Evolutionary conservation across 2,113 vertebrate genomes (phyloP).

Genomic region (Eidolon helvum): DNA sequence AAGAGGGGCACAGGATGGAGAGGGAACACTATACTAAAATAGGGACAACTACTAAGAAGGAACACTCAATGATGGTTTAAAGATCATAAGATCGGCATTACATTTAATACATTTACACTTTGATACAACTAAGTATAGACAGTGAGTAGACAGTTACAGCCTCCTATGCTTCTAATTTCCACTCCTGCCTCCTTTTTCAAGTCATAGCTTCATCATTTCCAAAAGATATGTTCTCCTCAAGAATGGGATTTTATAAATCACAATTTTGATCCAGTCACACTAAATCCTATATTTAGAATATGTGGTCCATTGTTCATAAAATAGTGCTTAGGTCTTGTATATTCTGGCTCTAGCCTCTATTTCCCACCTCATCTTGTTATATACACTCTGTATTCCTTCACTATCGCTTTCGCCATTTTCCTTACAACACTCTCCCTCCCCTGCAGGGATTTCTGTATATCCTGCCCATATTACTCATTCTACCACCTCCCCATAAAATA

Average conservation of each 20-base stretch:
- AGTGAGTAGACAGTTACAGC: neutral
- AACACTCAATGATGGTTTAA: neutral
- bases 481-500: neutral
- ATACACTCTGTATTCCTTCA: neutral
- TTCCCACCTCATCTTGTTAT: neutral
- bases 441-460: neutral
- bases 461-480: neutral
- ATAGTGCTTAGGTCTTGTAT: fast-evolving
- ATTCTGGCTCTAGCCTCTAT: fast-evolving
- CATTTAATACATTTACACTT: neutral
- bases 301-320: neutral
- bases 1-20: neutral
- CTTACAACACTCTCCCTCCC: fast-evolving
- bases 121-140: neutral
- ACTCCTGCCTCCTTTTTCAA: neutral
- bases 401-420: neutral
- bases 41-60: neutral
- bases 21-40: neutral
- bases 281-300: neutral
- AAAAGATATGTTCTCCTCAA: neutral
- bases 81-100: neutral
- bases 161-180: neutral
- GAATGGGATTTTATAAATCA: neutral
- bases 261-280: neutral
- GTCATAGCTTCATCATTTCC: neutral